Evolutionary conservation across 2,797 vertebrate species (phyloP).

Genomic region (Craterocephalus amniculus): DNA sequence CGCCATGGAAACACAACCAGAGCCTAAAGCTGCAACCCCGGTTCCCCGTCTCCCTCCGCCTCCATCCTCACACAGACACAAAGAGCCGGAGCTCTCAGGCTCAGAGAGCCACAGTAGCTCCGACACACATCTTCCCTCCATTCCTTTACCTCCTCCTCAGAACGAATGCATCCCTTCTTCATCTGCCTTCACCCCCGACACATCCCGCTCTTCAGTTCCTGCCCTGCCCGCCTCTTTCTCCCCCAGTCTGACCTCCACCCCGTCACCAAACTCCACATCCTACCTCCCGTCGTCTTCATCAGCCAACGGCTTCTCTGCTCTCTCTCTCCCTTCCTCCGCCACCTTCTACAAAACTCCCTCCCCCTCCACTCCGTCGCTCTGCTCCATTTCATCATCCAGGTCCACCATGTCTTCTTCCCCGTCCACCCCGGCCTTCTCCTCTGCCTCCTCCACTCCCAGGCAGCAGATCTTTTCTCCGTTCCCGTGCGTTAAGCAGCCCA

Average conservation of each 20-base stretch:
- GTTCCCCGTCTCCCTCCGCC: conserved; percentile 54
- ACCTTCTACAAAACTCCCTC: conserved; percentile 52
- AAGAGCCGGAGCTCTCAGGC: conserved; percentile 68
- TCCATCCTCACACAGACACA: conserved; percentile 39
- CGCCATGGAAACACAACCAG: conserved; percentile 21
- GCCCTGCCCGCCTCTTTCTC: conserved; percentile 21
- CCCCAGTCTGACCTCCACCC: conserved; percentile 37
- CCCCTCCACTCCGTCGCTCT: conserved; percentile 65
- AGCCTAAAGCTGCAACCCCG: conserved; percentile 21
- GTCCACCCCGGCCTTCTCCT: conserved; percentile 32
- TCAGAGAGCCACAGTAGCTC: conserved; percentile 64
- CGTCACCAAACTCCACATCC: conserved; percentile 10
- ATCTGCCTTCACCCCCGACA: conserved; percentile 28
- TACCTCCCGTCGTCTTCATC: conserved; percentile 38
- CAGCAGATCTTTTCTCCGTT: conserved; percentile 90
- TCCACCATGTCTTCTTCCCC: conserved; percentile 53
- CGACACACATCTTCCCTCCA: conserved; percentile 41
- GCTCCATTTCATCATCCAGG: conserved; percentile 45
- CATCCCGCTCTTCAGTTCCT: conserved; percentile 20
- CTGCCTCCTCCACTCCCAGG: conserved; percentile 38
- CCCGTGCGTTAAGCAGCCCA: conserved; percentile 92
- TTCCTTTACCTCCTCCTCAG: conserved; percentile 32
- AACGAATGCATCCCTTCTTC: conserved; percentile 37
- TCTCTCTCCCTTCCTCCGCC: conserved; percentile 14
- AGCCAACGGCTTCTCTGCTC: conserved; percentile 14